phyloP scores from a whole-genome alignment of 2,797 vertebrate species.

The Peromyscus aztecus region DNA sequence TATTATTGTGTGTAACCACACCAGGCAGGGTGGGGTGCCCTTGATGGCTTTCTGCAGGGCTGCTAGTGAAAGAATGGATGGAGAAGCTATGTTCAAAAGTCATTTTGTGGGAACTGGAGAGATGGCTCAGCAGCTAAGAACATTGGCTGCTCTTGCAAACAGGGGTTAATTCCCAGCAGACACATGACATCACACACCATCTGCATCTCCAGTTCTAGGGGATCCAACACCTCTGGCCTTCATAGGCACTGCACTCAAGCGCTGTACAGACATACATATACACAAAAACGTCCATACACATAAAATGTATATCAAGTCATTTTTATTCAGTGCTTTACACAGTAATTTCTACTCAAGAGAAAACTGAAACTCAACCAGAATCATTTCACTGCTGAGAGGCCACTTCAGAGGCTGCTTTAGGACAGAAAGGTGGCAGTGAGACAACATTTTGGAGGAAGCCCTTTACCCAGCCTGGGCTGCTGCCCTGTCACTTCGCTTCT shows the following conservation, averaged over 20 bases:
- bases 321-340: constrained; percentile 62
- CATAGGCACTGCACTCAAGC: not conserved
- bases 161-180: not conserved
- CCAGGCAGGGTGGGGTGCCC: not conserved
- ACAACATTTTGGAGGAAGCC: not conserved
- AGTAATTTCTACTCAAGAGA: not conserved
- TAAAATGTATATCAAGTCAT: not conserved
- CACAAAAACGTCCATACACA: not conserved
- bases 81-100: not conserved
- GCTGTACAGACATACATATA: not conserved
- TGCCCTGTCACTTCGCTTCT: not conserved
- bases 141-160: too few species aligned
- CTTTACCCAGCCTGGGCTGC: not conserved
- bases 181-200: not conserved
- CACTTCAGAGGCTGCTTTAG: not conserved
- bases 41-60: not conserved
- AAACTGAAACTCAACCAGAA: not conserved
- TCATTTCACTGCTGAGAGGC: not conserved
- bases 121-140: not conserved
- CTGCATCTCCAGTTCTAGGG: not conserved
- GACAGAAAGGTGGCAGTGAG: not conserved
- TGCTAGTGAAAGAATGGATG: not conserved
- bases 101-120: not conserved
- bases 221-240: not conserved
- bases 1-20: not conserved